phyloP scores from a whole-genome alignment of 2,113 vertebrate genomes.

The Ursus arctos region DNA sequence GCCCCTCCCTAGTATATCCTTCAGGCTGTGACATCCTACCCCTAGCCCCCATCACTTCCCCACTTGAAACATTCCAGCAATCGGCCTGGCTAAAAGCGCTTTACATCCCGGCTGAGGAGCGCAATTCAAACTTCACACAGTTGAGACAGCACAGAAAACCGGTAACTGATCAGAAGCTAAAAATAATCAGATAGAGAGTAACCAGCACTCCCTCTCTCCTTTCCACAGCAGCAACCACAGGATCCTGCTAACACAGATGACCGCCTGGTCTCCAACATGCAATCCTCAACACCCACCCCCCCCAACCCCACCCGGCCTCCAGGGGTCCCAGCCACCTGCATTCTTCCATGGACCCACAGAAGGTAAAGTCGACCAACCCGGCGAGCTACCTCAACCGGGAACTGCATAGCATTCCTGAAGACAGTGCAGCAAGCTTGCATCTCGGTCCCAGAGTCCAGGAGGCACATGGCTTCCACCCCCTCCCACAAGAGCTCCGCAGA shows the following conservation, averaged over 20 bases:
- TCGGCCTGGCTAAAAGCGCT: conserved; percentile 65
- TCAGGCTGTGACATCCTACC: not conserved
- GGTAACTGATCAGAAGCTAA: conserved; percentile 73
- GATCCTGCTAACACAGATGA: not conserved
- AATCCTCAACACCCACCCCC: not conserved
- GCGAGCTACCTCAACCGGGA: conserved; percentile 66
- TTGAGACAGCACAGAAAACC: conserved; percentile 67
- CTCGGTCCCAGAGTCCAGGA: conserved; percentile 66
- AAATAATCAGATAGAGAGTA: conserved; percentile 70
- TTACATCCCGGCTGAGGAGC: conserved; percentile 60
- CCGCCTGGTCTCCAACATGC: not conserved
- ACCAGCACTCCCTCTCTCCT: conserved; percentile 54
- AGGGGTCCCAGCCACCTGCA: conserved; percentile 23
- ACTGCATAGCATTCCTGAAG: conserved; percentile 60
- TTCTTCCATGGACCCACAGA: conserved; percentile 40
- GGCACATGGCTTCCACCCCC: conserved; percentile 79
- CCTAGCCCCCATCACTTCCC: not conserved
- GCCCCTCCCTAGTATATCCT: not conserved
- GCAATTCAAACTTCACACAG: conserved; percentile 81
- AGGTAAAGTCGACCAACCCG: not conserved
- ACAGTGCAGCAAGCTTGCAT: conserved; percentile 63
- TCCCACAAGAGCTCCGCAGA: conserved; percentile 66
- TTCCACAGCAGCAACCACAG: conserved; percentile 8
- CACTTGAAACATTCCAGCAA: conserved; percentile 53
- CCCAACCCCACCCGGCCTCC: not conserved